Base-by-base conservation (phyloP, 2,113 vertebrate species). In the Misgurnus mizolepis region DNA sequence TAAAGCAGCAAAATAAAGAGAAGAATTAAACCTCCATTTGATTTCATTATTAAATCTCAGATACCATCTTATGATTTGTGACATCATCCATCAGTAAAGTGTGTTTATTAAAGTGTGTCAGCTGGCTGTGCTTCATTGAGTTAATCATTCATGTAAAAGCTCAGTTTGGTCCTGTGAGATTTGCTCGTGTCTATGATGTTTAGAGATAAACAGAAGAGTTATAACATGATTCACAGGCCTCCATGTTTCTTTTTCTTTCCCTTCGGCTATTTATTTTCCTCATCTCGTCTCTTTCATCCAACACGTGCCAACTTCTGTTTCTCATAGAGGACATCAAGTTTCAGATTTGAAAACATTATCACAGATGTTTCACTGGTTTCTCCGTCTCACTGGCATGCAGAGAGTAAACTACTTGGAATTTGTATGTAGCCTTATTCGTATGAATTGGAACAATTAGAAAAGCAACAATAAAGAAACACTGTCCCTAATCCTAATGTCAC, bases 261-360 rank as follows among this genome's bases (percentile, higher is more conserved):
- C 58, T 43, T 15, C 43, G 34, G 43, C 8, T 17, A 43, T 64
- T 53, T 69, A 77, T 55, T 34, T 34, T 64, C 70, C 75, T 79
- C 47, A 49, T 61, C 47, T 70, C 4, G 65, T 80, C 83, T 83
- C 86, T 86, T 84, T 87, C 80, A 87, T 88, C 85, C 74, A 34
- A 34, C 80, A 81, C 74, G 66, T 70, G 67, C 85, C 86, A 86
- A 81, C 86, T 76, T 86, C 86, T 83, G 64, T 83, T 87, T 89
- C 89, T 88, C 87, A 91, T 90, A 91, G 86, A 89, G 89, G 86
- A 67, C 89, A 89, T 61, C 80, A 85, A 89, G 85, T 87, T 88
- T 85, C 81, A 10, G 7, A 47, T 47, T 47, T 47, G 5, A 47
- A 7, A 47, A 47, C 45, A 47, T 47, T 1, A 47, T 34, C 27